Percentiles rank a stretch among this genome's conserved stretches.
These are phyloP conservation scores for Phataginus tricuspis DNA, from an alignment of 2,797 vertebrate species.

Conservation along the genomic window DNA sequence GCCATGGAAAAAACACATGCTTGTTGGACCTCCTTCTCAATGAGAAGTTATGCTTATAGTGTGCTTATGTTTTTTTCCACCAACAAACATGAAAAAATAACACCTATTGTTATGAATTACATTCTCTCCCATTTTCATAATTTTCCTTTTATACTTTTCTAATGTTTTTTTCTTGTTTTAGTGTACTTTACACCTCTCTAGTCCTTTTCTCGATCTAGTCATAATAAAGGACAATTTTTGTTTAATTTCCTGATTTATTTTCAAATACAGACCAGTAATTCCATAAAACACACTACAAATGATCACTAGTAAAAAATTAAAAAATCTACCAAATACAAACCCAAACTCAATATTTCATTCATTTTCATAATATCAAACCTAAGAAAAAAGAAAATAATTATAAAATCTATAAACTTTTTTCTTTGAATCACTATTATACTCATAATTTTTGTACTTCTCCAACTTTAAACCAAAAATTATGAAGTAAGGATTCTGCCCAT, in stretches of 20 bases:
- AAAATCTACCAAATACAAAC: background rate
- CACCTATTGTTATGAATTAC: background rate
- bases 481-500: background rate
- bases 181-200: background rate
- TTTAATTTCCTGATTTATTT: constrained; percentile 1
- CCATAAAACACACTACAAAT: background rate
- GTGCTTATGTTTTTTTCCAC: background rate
- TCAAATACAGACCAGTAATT: background rate
- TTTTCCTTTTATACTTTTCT: background rate
- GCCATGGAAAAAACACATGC: background rate
- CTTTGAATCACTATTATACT: background rate
- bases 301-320: background rate
- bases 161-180: background rate
- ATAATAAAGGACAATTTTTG: background rate
- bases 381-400: background rate
- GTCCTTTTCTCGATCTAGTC: background rate
- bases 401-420: background rate
- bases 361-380: background rate
- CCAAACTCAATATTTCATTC: background rate
- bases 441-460: background rate
- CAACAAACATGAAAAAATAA: background rate
- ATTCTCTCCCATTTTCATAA: background rate
- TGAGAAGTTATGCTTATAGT: background rate
- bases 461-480: background rate
- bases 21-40: background rate